A percentile compares a stretch with the other conserved stretches of the same genome.
Evolutionary conservation across 2,888 invertebrate species (phyloP).

Genomic region (Diloba caeruleocephala): DNA sequence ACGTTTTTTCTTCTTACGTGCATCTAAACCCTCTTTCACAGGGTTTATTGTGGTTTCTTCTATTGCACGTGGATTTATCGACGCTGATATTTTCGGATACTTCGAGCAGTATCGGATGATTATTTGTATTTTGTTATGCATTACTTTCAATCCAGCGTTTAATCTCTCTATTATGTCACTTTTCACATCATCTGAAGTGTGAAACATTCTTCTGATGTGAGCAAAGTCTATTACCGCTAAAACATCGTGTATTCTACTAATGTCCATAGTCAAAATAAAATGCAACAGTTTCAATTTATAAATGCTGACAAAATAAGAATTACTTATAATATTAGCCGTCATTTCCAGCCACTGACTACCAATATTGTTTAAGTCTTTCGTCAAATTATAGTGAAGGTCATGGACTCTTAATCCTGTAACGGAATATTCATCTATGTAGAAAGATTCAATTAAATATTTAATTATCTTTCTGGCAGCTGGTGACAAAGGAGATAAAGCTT

Average conservation of each 20-base stretch:
- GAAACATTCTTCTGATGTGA: slow-evolving; percentile 63
- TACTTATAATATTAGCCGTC: slow-evolving; percentile 49
- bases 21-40: slow-evolving; percentile 4
- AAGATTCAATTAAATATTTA: slow-evolving; percentile 62
- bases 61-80: background rate
- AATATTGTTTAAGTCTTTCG: slow-evolving; percentile 62
- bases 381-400: slow-evolving; percentile 63
- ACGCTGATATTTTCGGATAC: slow-evolving; percentile 3
- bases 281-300: slow-evolving; percentile 71
- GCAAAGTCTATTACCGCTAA: slow-evolving; percentile 63
- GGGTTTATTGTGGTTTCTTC: background rate
- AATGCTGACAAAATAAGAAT: slow-evolving; percentile 56
- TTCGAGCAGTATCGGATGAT: slow-evolving; percentile 47
- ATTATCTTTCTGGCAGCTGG: slow-evolving; percentile 60
- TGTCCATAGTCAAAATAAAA: slow-evolving; percentile 62
- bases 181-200: slow-evolving; percentile 49
- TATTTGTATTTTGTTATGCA: slow-evolving; percentile 58
- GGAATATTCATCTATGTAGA: slow-evolving; percentile 57
- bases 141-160: slow-evolving; percentile 51
- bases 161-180: slow-evolving; percentile 59
- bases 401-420: slow-evolving; percentile 46
- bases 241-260: slow-evolving; percentile 67
- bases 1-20: slow-evolving; percentile 52
- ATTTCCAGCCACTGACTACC: slow-evolving; percentile 65
- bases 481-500: slow-evolving; percentile 63